phyloP scores from a whole-genome alignment of 2,113 vertebrate species.

The Sturnira hondurensis region DNA sequence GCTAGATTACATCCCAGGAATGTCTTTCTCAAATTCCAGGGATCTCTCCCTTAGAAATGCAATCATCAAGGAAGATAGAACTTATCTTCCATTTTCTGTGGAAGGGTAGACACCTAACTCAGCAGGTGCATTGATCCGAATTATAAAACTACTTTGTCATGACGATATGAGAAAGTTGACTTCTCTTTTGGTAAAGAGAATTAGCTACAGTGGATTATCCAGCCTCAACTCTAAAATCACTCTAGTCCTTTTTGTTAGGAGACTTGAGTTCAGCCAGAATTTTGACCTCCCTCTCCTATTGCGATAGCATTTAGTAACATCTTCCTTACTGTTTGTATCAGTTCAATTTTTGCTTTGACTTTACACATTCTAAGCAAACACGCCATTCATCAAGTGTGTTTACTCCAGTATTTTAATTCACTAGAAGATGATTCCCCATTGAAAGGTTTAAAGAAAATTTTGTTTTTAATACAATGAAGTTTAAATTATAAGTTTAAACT shows the following conservation, averaged over 20 bases:
- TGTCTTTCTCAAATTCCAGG: background rate
- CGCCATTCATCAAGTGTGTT: background rate
- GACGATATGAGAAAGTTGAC: background rate
- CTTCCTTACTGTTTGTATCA: background rate
- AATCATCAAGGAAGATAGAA: background rate
- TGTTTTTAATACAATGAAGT: background rate
- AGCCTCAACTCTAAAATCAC: background rate
- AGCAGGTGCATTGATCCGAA: background rate
- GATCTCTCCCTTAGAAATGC: background rate
- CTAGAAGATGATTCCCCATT: background rate
- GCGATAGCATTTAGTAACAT: background rate
- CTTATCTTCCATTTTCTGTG: accelerated
- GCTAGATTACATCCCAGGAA: background rate
- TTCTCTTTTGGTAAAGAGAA: background rate
- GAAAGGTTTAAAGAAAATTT: background rate
- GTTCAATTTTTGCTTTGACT: background rate
- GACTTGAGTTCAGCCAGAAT: background rate
- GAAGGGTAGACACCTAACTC: background rate
- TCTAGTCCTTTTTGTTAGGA: background rate
- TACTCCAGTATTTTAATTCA: background rate
- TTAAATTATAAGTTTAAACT: background rate
- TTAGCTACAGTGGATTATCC: background rate
- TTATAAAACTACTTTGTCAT: background rate
- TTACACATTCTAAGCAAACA: background rate
- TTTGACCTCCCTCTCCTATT: background rate